Percentiles rank a stretch among this genome's conserved stretches.
These are phyloP conservation scores for Azemiops feae DNA, from an alignment of 2,113 vertebrate genomes.

Conservation along the genomic window DNA sequence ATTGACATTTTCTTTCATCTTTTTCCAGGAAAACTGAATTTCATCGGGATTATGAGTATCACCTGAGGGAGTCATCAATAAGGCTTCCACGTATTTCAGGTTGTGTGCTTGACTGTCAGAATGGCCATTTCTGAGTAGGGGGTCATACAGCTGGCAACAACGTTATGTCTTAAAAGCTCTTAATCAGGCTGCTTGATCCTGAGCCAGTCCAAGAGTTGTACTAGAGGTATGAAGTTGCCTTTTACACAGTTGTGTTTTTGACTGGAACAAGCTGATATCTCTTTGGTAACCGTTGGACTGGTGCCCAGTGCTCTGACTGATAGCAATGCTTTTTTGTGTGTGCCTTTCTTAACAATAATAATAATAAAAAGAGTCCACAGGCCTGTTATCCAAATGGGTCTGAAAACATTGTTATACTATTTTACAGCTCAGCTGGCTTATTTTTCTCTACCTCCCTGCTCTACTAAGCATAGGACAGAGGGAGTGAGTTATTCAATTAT, in stretches of 20 bases:
- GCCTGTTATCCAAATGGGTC: constrained; percentile 57
- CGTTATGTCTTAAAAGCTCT: constrained; percentile 11
- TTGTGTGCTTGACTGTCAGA: neutral
- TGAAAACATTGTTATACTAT: constrained; percentile 32
- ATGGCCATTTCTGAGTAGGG: constrained; percentile 23
- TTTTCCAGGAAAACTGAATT: neutral
- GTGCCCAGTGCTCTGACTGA: constrained; percentile 54
- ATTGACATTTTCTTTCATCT: neutral
- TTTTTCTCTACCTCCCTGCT: constrained; percentile 12
- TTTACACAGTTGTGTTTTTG: constrained; percentile 41
- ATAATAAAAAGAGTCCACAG: constrained; percentile 44
- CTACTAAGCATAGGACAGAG: constrained; percentile 21
- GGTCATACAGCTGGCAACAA: constrained; percentile 17
- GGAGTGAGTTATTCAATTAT: constrained; percentile 37
- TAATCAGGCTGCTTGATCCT: constrained; percentile 19
- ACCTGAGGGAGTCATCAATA: neutral
- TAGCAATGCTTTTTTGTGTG: constrained; percentile 58
- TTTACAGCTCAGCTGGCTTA: constrained; percentile 40
- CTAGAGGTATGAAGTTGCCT: constrained; percentile 20
- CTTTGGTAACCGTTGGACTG: constrained; percentile 44
- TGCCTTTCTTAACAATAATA: too few species aligned
- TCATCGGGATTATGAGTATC: neutral
- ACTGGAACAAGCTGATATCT: constrained; percentile 62
- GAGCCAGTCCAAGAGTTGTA: constrained; percentile 25
- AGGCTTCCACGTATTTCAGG: neutral